Evolutionary conservation across 2,888 invertebrate genomes (phyloP), one percentile per base, ranked within the genome.

Genomic region (Dolichopus griseipennis): DNA sequence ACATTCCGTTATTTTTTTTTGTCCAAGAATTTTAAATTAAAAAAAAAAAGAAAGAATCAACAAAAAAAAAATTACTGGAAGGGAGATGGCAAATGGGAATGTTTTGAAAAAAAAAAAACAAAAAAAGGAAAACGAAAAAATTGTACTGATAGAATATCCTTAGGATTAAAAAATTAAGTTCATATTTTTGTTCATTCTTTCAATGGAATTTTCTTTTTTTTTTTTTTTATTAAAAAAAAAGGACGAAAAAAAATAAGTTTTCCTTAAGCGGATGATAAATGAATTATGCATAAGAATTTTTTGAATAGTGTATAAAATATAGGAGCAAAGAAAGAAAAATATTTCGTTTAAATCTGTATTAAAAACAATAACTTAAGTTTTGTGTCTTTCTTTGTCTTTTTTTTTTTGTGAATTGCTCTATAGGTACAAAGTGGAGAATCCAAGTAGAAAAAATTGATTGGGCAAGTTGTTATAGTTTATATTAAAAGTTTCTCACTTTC

Each of bases 261-360:
- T 52, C 52, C 52, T 52, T 52, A 52, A 52, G 52, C 52, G 52
- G 52, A 52, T 52, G 52, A 52, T 52, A 52, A 52, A 52, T 52
- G 52, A 52, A 52, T 52, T 52, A 52, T 52, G 52, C 52, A 52
- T 52, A 52, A 52, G 18, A 15, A 52, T 52, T 18, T 15, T 34
- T 12, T 52, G 52, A 15, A 15, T 18, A 52, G 52, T n/a, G 2
- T 52, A 52, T 52, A 52, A 52, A n/a, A n/a, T n/a, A 12, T 52
- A 15, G 52, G 27, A 18, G n/a, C 15, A 52, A n/a, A 12, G 37
- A 37, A 15, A 18, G 52, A n/a, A 52, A 52, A 52, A 52, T 52
- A 52, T 52, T 52, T 52, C 52, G 18, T 52, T 52, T 52, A 52
- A 52, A 52, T 52, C 18, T 52, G n/a, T 52, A 52, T 52, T 18